phyloP scores from a whole-genome alignment of 2,888 invertebrate genomes.

The Ferrisia virgata region DNA sequence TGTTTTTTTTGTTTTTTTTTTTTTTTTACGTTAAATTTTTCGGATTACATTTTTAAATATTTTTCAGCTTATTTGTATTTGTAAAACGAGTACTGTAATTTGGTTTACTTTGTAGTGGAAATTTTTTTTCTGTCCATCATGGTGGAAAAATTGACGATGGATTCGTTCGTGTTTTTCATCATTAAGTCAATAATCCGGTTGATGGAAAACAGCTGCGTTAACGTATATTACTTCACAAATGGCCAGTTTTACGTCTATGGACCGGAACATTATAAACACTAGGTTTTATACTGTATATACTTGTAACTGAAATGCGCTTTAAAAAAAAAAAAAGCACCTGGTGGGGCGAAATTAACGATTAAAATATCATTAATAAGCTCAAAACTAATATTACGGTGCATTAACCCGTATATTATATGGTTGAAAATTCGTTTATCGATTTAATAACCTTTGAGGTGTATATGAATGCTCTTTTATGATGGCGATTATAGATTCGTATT shows the following conservation, averaged over 20 bases:
- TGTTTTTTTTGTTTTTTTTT: neutral
- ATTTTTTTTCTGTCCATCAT: neutral
- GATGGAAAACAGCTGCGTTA: neutral
- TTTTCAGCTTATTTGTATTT: neutral
- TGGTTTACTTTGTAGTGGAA: neutral
- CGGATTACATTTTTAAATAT: neutral
- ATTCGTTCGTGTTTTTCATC: neutral
- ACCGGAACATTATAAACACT: conserved; percentile 9
- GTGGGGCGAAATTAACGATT: conserved; percentile 7
- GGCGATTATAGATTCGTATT: neutral
- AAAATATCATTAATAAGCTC: conserved; percentile 17
- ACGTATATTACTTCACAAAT: neutral
- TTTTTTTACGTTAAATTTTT: neutral
- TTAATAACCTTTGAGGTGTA: neutral
- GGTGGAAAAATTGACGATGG: neutral
- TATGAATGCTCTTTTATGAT: neutral
- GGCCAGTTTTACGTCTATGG: neutral
- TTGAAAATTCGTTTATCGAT: neutral
- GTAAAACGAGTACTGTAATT: too few species aligned
- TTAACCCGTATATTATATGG: conserved; percentile 1
- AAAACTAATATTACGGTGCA: conserved; percentile 14
- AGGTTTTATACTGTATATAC: too few species aligned
- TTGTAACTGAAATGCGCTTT: neutral
- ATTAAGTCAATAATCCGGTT: neutral
- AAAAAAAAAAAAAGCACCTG: neutral